Base-by-base conservation (phyloP, 2,888 invertebrate species). In the Endotricha flammealis region DNA sequence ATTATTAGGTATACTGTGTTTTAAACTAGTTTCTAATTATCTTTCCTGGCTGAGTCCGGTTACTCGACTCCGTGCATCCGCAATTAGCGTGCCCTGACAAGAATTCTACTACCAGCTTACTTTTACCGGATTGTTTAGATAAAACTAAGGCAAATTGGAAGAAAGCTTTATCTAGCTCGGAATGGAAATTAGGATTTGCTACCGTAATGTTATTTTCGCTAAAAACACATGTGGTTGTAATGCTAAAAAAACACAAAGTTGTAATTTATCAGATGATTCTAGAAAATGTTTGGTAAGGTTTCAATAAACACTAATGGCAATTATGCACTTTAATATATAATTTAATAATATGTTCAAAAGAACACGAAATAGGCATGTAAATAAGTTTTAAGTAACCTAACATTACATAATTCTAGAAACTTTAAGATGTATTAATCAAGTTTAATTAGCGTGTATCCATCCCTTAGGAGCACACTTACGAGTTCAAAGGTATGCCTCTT, bases 371-470 rank as follows among this genome's bases (percentile, higher is more conserved):
- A n/a, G n/a, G n/a, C n/a, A n/a, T n/a, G n/a, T n/a, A n/a, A n/a
- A n/a, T n/a, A n/a, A n/a, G n/a, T n/a, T n/a, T n/a, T n/a, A n/a
- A n/a, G n/a, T n/a, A n/a, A n/a, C n/a, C n/a, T n/a, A n/a, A n/a
- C n/a, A n/a, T n/a, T n/a, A n/a, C n/a, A 10, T 33, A 16, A 32
- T 25, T 25, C 17, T 17, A 33, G 32, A 33, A 32, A 33, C 25
- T 13, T 33, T 11, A 14, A 33, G 16, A n/a, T 11, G 50, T 57
- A 60, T 59, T 52, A 54, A 56, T 51, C 49, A 55, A 59, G 53
- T 58, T 63, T 50, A 57, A 60, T 57, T 54, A 57, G 46, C 36
- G 37, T 50, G 39, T 48, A 56, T 52, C 52, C 50, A 56, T 52
- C 52, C 50, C 45, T 34, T 32, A 48, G 49, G 56, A 51, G 40